phyloP scores from a whole-genome alignment of 2,888 invertebrate species.

The Agrochola litura region DNA sequence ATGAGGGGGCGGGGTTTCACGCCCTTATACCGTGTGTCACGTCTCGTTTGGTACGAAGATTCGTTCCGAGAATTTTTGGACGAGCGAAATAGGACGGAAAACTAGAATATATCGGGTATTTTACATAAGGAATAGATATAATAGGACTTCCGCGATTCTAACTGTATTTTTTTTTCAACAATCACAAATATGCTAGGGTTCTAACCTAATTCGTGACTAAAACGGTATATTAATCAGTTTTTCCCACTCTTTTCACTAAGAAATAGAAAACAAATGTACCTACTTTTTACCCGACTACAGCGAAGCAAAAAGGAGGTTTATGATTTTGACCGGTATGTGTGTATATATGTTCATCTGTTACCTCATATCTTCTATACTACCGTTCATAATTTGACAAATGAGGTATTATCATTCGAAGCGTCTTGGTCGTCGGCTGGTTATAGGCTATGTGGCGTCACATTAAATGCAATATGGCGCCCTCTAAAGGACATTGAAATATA shows the following conservation, averaged over 20 bases:
- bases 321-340: no score
- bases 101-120: slow-evolving; percentile 1
- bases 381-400: no score
- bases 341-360: no score
- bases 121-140: slow-evolving; percentile 19
- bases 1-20: slow-evolving; percentile 50
- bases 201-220: not conserved
- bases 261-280: not conserved
- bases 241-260: not conserved
- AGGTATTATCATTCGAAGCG: no score
- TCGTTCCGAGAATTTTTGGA: slow-evolving; percentile 11
- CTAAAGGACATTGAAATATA: no score
- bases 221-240: not conserved
- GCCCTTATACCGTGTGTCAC: slow-evolving; percentile 2
- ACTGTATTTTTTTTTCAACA: not conserved
- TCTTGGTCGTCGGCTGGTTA: no score
- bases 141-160: not conserved
- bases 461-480: no score
- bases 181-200: not conserved
- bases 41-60: slow-evolving; percentile 20
- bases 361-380: no score
- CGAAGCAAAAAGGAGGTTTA: no score
- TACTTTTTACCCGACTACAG: no score
- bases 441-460: no score
- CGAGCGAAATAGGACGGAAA: slow-evolving; percentile 7